Conservation (phyloP, 1,140 invertebrate genomes). For the Aphaenogaster rudis region DNA sequence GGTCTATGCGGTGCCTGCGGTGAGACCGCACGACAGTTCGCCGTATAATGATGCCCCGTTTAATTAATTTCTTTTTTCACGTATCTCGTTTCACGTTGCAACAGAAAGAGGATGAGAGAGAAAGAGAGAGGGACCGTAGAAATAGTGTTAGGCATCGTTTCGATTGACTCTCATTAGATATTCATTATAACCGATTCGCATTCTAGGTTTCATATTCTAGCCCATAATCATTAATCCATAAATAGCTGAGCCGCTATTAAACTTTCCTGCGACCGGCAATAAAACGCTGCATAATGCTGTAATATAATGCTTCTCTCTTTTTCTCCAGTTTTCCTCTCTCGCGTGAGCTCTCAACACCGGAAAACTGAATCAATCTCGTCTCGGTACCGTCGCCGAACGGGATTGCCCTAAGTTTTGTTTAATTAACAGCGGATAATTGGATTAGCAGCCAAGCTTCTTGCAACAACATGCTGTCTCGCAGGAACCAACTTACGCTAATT, state of each 20-base stretch:
- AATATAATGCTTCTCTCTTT: neutral
- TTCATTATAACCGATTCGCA: constrained; percentile 42
- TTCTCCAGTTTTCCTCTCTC: neutral
- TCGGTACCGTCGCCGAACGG: neutral
- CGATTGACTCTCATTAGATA: constrained; percentile 42
- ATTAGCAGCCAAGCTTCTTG: constrained; percentile 12
- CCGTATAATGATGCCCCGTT: constrained; percentile 53
- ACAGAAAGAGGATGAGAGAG: neutral
- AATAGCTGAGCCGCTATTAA: neutral
- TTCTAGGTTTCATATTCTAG: neutral
- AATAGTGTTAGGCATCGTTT: neutral
- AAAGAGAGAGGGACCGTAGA: neutral
- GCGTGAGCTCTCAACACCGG: neutral
- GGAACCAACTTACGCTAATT: constrained; percentile 27
- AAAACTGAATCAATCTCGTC: constrained; percentile 29
- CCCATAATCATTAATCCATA: constrained; percentile 27
- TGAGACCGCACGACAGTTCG: constrained; percentile 57
- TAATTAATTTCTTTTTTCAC: constrained; percentile 69
- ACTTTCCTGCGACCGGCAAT: neutral
- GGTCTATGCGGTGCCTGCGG: constrained; percentile 70
- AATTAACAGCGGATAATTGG: constrained; percentile 41
- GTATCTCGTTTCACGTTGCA: constrained; percentile 49
- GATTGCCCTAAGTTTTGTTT: constrained; percentile 30
- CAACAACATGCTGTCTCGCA: neutral
- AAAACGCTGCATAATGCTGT: neutral